These are phyloP conservation scores for Taenaris catops DNA, from an alignment of 2,888 invertebrate genomes.

Conservation along the genomic window DNA sequence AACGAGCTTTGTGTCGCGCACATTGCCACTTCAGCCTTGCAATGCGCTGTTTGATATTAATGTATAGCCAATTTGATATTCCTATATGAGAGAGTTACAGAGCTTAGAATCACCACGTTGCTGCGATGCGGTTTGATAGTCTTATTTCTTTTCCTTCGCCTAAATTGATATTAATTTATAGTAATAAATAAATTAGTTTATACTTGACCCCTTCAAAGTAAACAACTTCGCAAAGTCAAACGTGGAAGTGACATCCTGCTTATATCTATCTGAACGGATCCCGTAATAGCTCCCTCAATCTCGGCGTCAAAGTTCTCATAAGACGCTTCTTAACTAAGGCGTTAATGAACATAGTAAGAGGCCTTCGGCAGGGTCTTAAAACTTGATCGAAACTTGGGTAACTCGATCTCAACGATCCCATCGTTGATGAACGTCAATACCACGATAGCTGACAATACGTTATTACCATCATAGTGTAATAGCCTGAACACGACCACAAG, in stretches of 20 bases:
- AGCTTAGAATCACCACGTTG: no score
- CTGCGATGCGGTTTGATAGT: no score
- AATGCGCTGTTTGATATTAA: no score
- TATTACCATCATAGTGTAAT: slow-evolving; percentile 67
- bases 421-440: slow-evolving; percentile 48
- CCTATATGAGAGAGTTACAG: no score
- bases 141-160: neutral
- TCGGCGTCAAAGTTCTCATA: slow-evolving; percentile 78
- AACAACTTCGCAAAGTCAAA: slow-evolving; percentile 72
- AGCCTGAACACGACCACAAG: slow-evolving; percentile 19
- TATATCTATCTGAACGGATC: slow-evolving; percentile 75
- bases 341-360: slow-evolving; percentile 76
- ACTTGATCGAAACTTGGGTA: slow-evolving; percentile 71
- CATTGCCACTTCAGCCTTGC: no score
- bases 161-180: slow-evolving; percentile 22
- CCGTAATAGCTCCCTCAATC: slow-evolving; percentile 78
- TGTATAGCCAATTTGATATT: no score
- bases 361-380: slow-evolving; percentile 73
- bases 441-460: slow-evolving; percentile 65
- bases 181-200: slow-evolving; percentile 54
- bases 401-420: slow-evolving; percentile 65
- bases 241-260: slow-evolving; percentile 76
- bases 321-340: slow-evolving; percentile 77
- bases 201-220: slow-evolving; percentile 70
- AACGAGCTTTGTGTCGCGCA: no score